These are phyloP conservation scores for Aricia agestis DNA, from an alignment of 1,140 invertebrate species.

Conservation along the genomic window DNA sequence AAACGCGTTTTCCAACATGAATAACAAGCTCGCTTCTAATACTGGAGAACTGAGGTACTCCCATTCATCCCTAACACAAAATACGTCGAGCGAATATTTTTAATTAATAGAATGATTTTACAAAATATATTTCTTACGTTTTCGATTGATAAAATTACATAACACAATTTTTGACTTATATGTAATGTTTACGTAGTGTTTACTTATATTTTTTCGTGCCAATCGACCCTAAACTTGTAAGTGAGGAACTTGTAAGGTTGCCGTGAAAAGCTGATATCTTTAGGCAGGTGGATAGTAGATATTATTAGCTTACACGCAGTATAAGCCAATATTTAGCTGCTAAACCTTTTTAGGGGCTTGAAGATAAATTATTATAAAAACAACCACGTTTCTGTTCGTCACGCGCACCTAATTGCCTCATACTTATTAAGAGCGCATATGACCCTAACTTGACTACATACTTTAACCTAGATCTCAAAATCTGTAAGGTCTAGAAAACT, in stretches of 20 bases:
- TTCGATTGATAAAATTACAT: not conserved
- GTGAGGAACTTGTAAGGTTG: not conserved
- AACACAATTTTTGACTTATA: not conserved
- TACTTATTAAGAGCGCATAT: too few species aligned
- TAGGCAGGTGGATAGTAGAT: not conserved
- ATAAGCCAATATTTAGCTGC: too few species aligned
- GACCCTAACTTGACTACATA: too few species aligned
- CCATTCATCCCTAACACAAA: not conserved
- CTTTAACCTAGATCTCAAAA: too few species aligned
- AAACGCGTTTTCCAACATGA: not conserved
- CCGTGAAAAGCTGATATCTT: not conserved
- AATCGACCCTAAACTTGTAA: not conserved
- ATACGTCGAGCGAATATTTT: not conserved
- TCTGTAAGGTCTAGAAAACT: too few species aligned
- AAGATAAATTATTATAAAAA: not conserved
- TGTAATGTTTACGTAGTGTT: too few species aligned
- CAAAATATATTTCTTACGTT: not conserved
- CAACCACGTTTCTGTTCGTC: not conserved
- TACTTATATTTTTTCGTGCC: not conserved
- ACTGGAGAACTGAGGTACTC: not conserved
- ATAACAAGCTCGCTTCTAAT: not conserved
- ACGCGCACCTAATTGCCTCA: not conserved
- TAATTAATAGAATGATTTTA: not conserved
- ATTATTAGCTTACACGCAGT: not conserved
- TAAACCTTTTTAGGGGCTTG: not conserved